Conservation (phyloP, 2,888 invertebrate species). For the Macrophya annulata region DNA sequence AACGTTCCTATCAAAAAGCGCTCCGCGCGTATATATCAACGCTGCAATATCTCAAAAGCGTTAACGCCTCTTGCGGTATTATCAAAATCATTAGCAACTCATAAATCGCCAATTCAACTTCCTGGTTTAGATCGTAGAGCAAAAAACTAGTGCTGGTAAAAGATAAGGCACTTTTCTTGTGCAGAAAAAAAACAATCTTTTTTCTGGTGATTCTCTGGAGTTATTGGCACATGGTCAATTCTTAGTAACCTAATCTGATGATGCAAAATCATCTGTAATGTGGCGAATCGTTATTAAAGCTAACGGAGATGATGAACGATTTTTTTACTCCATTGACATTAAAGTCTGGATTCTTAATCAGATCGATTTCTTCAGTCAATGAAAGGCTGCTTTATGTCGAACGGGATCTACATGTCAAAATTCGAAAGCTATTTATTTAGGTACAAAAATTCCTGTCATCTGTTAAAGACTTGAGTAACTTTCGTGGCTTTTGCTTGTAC, state of each 20-base stretch:
- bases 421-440: background rate
- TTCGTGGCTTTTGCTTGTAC: background rate
- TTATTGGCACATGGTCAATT: background rate
- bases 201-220: background rate
- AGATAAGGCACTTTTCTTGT: background rate
- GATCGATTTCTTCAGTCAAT: background rate
- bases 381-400: background rate
- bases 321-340: background rate
- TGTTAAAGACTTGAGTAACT: background rate
- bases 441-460: constrained; percentile 14
- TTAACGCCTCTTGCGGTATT: constrained; percentile 1
- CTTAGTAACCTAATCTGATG: background rate
- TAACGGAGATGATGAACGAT: background rate
- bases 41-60: constrained; percentile 8
- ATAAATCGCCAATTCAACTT: constrained; percentile 11
- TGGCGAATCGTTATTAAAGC: background rate
- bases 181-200: background rate
- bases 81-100: constrained; percentile 34
- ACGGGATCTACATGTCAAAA: background rate
- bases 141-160: background rate
- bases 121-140: background rate
- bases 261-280: background rate
- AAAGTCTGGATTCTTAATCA: background rate
- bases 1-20: constrained; percentile 65
- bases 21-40: constrained; percentile 54